phyloP scores from a whole-genome alignment of 1,140 invertebrate genomes.

The Ylistrum balloti region DNA sequence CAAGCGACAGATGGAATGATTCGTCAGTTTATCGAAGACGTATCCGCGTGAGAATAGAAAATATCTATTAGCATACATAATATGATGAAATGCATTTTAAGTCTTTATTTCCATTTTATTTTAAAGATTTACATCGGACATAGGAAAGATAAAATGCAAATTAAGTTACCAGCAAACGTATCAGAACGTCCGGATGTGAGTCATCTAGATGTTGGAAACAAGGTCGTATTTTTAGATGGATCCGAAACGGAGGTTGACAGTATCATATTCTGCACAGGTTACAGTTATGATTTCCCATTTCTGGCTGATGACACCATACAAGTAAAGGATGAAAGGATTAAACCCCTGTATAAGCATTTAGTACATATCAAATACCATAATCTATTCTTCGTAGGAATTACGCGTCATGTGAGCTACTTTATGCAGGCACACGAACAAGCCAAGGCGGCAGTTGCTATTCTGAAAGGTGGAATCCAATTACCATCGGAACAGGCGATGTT shows the following conservation, averaged over 20 bases:
- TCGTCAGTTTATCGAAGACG: no score
- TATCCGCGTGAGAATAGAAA: no score
- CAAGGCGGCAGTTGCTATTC: not conserved
- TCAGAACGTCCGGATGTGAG: slow-evolving; percentile 40
- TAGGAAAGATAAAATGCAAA: not conserved
- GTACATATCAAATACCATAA: slow-evolving; percentile 53
- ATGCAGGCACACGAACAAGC: slow-evolving; percentile 45
- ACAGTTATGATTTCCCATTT: slow-evolving; percentile 48
- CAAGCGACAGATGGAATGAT: no score
- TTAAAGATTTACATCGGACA: slow-evolving; percentile 48
- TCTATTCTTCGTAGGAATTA: slow-evolving; percentile 42
- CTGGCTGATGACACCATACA: slow-evolving; percentile 50
- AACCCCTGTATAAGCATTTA: slow-evolving; percentile 52
- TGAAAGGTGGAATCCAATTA: slow-evolving; percentile 37
- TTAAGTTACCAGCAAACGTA: slow-evolving; percentile 43
- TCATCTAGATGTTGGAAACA: not conserved
- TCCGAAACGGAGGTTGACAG: slow-evolving; percentile 14
- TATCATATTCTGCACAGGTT: slow-evolving; percentile 53
- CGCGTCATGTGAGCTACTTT: slow-evolving; percentile 27
- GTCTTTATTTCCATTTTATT: not conserved
- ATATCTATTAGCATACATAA: no score
- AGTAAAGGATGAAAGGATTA: slow-evolving; percentile 49
- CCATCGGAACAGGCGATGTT: slow-evolving; percentile 48
- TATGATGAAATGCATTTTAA: no score
- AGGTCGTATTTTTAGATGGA: slow-evolving; percentile 47